Conservation (phyloP, 2,797 vertebrate species). For the Anabacerthia variegaticeps region DNA sequence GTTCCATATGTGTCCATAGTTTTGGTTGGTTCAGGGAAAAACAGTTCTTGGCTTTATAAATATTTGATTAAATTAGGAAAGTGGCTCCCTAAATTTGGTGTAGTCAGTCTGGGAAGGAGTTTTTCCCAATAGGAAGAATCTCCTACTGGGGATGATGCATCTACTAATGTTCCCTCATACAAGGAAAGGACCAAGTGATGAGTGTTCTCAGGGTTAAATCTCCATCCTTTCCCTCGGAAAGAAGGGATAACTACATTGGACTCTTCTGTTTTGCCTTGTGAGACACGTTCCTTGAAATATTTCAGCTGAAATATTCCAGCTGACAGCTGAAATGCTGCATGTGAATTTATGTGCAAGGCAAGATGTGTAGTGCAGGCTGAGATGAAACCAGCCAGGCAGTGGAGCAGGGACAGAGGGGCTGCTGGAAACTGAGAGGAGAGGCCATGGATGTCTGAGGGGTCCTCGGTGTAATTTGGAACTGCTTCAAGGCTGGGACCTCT, state of each 20-base stretch:
- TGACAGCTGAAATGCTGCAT: background rate
- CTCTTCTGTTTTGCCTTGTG: background rate
- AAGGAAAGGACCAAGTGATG: background rate
- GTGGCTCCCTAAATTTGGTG: background rate
- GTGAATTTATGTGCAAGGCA: background rate
- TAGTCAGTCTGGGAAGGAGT: background rate
- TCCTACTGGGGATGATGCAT: background rate
- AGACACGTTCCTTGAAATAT: background rate
- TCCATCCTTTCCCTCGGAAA: background rate
- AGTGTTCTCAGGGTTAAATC: background rate
- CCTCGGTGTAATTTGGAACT: background rate
- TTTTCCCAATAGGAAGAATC: background rate
- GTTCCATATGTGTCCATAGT: background rate
- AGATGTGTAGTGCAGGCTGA: background rate
- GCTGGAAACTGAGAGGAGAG: background rate
- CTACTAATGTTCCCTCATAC: background rate
- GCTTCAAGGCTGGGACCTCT: background rate
- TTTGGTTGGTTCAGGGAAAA: background rate
- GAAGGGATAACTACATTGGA: background rate
- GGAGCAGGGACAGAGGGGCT: background rate
- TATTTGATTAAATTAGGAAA: background rate
- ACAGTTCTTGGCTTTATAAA: background rate
- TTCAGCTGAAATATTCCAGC: background rate
- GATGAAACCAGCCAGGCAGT: background rate
- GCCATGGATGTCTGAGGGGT: fast-evolving